phyloP scores from a whole-genome alignment of 2,797 vertebrate genomes.

The Sebastes matsubarae region DNA sequence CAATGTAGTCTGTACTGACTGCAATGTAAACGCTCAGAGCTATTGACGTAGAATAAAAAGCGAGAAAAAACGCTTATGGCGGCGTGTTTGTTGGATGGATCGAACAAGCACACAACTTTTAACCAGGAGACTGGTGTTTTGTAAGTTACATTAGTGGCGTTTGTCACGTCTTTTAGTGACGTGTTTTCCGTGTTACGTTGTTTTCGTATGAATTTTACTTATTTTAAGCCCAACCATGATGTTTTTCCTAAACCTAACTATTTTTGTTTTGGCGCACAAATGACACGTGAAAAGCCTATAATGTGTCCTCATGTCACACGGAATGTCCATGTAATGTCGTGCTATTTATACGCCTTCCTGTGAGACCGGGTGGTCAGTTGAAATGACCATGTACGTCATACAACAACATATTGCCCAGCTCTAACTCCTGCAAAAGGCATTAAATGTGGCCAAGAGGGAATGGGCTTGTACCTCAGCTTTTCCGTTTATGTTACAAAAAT shows the following conservation, averaged over 20 bases:
- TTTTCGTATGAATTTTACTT: no score
- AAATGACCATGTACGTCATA: neutral
- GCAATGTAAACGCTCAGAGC: no score
- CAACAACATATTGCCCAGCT: neutral
- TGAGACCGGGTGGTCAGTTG: neutral
- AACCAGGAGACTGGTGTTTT: no score
- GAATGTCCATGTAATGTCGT: neutral
- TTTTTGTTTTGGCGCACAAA: no score
- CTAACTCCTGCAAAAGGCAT: conserved; percentile 17
- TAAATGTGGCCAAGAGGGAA: conserved; percentile 29
- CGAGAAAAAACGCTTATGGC: no score
- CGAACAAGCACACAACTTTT: no score
- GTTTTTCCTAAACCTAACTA: neutral
- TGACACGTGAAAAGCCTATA: no score
- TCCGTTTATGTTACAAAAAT: conserved; percentile 35
- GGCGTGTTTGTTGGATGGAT: no score
- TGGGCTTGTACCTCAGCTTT: conserved; percentile 5
- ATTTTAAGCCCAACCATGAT: no score
- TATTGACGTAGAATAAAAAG: no score
- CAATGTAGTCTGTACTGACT: no score
- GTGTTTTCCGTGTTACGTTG: no score
- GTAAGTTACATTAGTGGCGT: neutral
- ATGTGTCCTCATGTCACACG: neutral
- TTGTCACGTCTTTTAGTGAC: neutral
- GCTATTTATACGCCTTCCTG: neutral